phyloP scores from a whole-genome alignment of 2,888 invertebrate genomes.

The Griposia aprilina region DNA sequence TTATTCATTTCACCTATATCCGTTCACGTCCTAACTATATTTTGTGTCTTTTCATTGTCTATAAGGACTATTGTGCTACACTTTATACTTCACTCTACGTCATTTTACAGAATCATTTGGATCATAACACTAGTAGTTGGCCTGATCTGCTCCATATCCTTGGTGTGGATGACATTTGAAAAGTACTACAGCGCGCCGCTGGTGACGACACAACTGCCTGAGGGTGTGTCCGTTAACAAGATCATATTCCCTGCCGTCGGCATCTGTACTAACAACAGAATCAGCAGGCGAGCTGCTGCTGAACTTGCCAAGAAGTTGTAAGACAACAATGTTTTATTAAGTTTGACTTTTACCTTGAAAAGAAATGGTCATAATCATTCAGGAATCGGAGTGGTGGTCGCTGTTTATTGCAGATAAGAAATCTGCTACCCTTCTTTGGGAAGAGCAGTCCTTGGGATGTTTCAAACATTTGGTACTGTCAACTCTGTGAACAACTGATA shows the following conservation, averaged over 20 bases:
- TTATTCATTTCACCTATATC: background rate
- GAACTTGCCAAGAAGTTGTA: slow-evolving; percentile 83
- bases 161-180: slow-evolving; percentile 84
- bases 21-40: background rate
- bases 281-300: slow-evolving; percentile 83
- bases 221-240: slow-evolving; percentile 83
- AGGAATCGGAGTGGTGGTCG: too few relatives aligned
- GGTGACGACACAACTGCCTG: slow-evolving; percentile 86
- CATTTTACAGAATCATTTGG: slow-evolving; percentile 81
- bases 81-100: background rate
- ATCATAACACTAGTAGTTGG: slow-evolving; percentile 82
- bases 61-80: background rate
- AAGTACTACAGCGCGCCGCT: slow-evolving; percentile 84
- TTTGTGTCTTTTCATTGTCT: background rate
- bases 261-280: slow-evolving; percentile 87
- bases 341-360: background rate
- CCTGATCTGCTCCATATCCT: slow-evolving; percentile 80
- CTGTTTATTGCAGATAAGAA: too few relatives aligned
- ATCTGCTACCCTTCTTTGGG: too few relatives aligned
- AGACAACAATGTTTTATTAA: slow-evolving; percentile 55
- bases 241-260: slow-evolving; percentile 89
- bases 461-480: too few relatives aligned
- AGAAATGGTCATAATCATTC: too few relatives aligned
- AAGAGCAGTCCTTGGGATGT: too few relatives aligned
- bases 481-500: too few relatives aligned